Evolutionary conservation across 30 jellyfish, hydroid and myxozoan species (phyloP), one percentile per base, ranked within the genome.

Genomic region (Turritopsis rubra): DNA sequence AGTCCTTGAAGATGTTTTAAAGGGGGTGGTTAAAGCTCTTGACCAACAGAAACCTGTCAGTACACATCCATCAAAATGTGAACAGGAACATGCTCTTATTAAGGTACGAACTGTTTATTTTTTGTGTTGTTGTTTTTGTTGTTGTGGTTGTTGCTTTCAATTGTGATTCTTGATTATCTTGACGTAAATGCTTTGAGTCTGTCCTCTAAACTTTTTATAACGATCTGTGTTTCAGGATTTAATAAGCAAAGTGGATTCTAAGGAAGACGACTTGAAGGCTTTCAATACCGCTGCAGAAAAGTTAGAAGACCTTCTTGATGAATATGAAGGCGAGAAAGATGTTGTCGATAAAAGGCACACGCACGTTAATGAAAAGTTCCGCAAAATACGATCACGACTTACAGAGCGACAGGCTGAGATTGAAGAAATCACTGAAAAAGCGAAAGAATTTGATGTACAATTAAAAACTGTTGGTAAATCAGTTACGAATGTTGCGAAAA

Each of bases 321-420:
- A 84, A 76, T 83, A 83, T 60, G 95, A 88, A 29, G 91, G 94
- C 71, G 98, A 91, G 41, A 87, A 81, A 73, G 96, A 88, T 53
- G 96, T 83, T 28, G 65, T 87, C 28, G 84, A 84, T 22, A 73
- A 72, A 30, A 83, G 28, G 23, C 85, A 82, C 53, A 29, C 54
- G 0, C 81, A 80, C 54, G 81, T 82, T 28, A 91, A 87, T 73
- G 96, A 87, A 29, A 84, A 80, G 53, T 91, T 65, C 81, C 85
- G 89, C 26, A 81, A 80, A 41, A 29, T 83, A 17, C 95, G 96
- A 21, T 85, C 84, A 25, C 81, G 75, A 65, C 79, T 91, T 75
- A 60, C 95, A 1, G 98, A 91, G 52, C 85, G 96, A n/a, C 95
- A 86, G 66, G 89, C 90, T 20, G 90, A 71, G 22, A 21, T 88